Percentiles rank a stretch among this genome's conserved stretches.
phyloP scores from a whole-genome alignment of 2,888 invertebrate genomes.

The Eupeodes luniger region DNA sequence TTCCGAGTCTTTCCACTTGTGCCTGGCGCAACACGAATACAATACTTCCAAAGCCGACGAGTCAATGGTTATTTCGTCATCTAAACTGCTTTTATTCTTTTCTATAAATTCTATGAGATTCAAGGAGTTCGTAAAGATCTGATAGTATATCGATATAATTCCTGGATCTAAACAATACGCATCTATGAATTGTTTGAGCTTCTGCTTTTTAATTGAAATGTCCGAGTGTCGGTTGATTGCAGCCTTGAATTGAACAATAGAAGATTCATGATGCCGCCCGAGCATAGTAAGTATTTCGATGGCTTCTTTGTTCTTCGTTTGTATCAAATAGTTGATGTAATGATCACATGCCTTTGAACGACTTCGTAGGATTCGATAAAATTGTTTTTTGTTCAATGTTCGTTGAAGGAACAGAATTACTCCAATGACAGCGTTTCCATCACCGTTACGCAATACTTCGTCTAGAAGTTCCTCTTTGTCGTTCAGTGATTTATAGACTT shows the following conservation, averaged over 20 bases:
- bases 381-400: constrained; percentile 89
- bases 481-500: constrained; percentile 86
- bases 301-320: constrained; percentile 88
- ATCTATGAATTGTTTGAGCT: constrained; percentile 79
- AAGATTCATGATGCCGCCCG: constrained; percentile 88
- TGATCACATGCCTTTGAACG: constrained; percentile 89
- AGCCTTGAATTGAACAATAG: constrained; percentile 84
- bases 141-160: constrained; percentile 80
- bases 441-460: constrained; percentile 88
- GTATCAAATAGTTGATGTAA: constrained; percentile 90
- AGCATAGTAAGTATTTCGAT: constrained; percentile 90
- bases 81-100: constrained; percentile 77
- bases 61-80: constrained; percentile 76
- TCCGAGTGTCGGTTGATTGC: constrained; percentile 80
- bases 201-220: constrained; percentile 80
- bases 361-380: constrained; percentile 89
- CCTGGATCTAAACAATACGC: constrained; percentile 77
- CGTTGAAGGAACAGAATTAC: constrained; percentile 90
- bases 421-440: constrained; percentile 89
- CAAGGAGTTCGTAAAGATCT: constrained; percentile 80
- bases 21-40: constrained; percentile 81
- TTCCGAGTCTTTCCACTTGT: constrained; percentile 82
- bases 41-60: constrained; percentile 82
- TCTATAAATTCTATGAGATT: constrained; percentile 80
- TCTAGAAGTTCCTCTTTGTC: constrained; percentile 90